phyloP scores from a whole-genome alignment of 2,113 vertebrate genomes.

The Turnix velox region DNA sequence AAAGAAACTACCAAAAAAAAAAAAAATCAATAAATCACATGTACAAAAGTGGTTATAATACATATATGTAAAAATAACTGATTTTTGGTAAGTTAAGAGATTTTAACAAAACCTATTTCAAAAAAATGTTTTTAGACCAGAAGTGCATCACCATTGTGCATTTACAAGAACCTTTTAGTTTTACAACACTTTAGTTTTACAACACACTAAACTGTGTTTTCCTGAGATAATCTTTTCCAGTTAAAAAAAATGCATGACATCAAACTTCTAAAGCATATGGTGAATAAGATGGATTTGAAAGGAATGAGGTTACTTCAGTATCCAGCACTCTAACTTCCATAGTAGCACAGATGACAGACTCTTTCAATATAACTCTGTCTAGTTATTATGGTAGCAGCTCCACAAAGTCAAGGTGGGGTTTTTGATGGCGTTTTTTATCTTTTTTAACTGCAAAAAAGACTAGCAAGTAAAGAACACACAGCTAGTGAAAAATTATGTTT shows the following conservation, averaged over 20 bases:
- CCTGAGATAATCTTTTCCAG: background rate
- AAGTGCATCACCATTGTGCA: background rate
- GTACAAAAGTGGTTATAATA: background rate
- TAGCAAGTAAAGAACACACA: background rate
- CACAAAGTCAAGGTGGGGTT: background rate
- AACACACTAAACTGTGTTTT: background rate
- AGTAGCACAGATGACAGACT: background rate
- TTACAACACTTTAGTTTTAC: background rate
- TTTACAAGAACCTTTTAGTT: background rate
- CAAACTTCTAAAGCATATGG: background rate
- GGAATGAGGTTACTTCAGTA: background rate
- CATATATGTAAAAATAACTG: background rate
- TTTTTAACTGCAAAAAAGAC: background rate
- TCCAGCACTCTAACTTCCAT: background rate
- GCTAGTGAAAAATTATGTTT: background rate
- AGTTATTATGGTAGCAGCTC: slow-evolving; percentile 16
- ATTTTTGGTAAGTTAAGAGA: background rate
- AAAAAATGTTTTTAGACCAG: background rate
- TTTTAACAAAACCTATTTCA: background rate
- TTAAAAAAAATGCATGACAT: background rate
- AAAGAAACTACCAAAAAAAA: background rate
- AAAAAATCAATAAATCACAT: background rate
- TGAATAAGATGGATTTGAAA: background rate
- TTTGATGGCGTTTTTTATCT: background rate
- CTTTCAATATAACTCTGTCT: background rate